phyloP scores from a whole-genome alignment of 1,140 invertebrate genomes.

The Eubasilissa regina region DNA sequence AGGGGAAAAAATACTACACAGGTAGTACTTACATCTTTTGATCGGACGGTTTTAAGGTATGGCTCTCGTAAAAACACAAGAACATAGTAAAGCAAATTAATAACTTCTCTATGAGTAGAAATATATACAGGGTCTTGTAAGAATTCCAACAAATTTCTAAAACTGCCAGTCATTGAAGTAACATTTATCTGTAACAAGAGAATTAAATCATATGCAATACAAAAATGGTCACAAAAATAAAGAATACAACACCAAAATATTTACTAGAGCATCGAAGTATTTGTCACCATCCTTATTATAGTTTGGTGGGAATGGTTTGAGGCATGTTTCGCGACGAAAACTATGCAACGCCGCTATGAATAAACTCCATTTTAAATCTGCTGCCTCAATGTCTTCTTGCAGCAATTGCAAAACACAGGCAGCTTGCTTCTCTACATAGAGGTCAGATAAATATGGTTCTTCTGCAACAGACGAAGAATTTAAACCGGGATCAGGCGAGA shows the following conservation, averaged over 20 bases:
- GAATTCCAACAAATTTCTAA: conserved; percentile 72
- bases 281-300: conserved; percentile 78
- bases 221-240: not conserved
- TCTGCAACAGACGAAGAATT: not conserved
- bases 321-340: conserved; percentile 80
- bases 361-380: conserved; percentile 84
- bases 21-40: conserved; percentile 70
- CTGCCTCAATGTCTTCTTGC: conserved; percentile 75
- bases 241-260: conserved; percentile 10
- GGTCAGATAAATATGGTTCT: not conserved
- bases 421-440: conserved; percentile 62
- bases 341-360: conserved; percentile 84
- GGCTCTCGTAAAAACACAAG: conserved; percentile 74
- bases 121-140: conserved; percentile 72
- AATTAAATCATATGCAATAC: conserved; percentile 3
- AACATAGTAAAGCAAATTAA: conserved; percentile 76
- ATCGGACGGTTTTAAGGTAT: conserved; percentile 72
- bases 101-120: conserved; percentile 66
- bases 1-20: not conserved
- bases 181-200: conserved; percentile 71
- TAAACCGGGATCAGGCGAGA: conserved; percentile 15
- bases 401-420: conserved; percentile 67
- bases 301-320: conserved; percentile 83
- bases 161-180: conserved; percentile 72
- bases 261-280: conserved; percentile 79